phyloP scores from a whole-genome alignment of 2,113 vertebrate species.

The Lonchura striata region DNA sequence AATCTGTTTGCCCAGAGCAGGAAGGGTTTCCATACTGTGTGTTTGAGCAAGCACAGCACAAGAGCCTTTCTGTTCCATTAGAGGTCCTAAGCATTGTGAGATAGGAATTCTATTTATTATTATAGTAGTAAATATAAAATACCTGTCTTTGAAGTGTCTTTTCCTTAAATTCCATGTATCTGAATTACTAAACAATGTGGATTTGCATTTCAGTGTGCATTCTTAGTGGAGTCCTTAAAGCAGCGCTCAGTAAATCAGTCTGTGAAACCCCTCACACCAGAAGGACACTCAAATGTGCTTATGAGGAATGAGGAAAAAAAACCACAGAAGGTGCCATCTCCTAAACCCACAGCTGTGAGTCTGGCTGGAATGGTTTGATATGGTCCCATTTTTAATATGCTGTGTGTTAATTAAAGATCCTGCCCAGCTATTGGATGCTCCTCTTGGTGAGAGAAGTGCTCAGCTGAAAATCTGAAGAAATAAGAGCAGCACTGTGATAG shows the following conservation, averaged over 20 bases:
- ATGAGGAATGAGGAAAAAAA: background rate
- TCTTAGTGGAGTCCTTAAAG: conserved; percentile 78
- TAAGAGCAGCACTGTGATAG: background rate
- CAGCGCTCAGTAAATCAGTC: conserved; percentile 41
- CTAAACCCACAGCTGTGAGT: conserved; percentile 64
- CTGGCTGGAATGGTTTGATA: conserved; percentile 74
- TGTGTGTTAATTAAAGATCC: background rate
- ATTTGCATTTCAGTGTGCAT: conserved; percentile 71
- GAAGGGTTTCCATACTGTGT: background rate
- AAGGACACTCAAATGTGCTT: background rate
- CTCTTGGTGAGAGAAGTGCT: background rate
- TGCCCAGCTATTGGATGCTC: background rate
- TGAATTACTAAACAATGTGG: background rate
- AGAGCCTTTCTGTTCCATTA: background rate
- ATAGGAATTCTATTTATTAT: background rate
- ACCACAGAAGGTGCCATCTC: conserved; percentile 16
- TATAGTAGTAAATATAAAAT: background rate
- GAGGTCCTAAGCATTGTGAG: background rate
- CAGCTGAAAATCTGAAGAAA: background rate
- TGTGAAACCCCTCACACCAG: background rate
- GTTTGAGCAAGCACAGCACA: background rate
- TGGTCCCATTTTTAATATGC: background rate
- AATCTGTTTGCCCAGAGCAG: background rate
- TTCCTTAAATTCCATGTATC: background rate
- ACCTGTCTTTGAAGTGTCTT: background rate